Percentiles rank a stretch among this genome's conserved stretches.
phyloP scores from a whole-genome alignment of 2,888 invertebrate genomes.

The Mesorhabditis spiculigera region DNA sequence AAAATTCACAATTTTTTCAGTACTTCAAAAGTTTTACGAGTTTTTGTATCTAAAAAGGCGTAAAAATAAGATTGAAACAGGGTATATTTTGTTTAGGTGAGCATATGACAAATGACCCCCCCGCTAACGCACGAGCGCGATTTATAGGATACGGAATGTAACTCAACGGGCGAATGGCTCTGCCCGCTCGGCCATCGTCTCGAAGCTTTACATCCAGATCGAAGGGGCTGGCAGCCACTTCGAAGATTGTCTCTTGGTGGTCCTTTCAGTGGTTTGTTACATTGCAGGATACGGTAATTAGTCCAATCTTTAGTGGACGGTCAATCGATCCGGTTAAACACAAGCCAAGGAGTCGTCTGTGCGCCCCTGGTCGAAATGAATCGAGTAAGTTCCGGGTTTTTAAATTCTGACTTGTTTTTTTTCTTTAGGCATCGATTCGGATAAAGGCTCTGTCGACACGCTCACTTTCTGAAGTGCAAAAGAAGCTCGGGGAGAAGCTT shows the following conservation, averaged over 20 bases:
- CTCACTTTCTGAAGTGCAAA: slow-evolving; percentile 1
- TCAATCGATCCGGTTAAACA: not conserved
- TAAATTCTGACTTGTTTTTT: not conserved
- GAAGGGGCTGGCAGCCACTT: not conserved
- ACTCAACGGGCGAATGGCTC: not conserved
- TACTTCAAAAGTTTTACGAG: too few species aligned
- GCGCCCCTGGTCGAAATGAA: not conserved
- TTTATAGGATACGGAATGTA: not conserved
- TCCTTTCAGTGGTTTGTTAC: not conserved
- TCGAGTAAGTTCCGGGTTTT: not conserved
- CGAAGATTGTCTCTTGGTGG: not conserved
- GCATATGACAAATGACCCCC: too few species aligned
- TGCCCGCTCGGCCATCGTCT: not conserved
- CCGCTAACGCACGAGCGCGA: too few species aligned
- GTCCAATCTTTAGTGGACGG: not conserved
- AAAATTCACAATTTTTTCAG: too few species aligned
- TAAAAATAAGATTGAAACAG: too few species aligned
- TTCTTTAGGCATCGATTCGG: not conserved
- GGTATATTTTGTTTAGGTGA: too few species aligned
- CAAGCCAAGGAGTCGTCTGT: not conserved
- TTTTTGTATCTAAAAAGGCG: too few species aligned
- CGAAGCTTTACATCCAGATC: not conserved
- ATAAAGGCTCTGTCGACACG: not conserved
- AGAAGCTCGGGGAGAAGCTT: not conserved
- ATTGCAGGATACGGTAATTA: not conserved